Base-by-base conservation (phyloP, 2,113 vertebrate species). In the Gavia stellata region DNA sequence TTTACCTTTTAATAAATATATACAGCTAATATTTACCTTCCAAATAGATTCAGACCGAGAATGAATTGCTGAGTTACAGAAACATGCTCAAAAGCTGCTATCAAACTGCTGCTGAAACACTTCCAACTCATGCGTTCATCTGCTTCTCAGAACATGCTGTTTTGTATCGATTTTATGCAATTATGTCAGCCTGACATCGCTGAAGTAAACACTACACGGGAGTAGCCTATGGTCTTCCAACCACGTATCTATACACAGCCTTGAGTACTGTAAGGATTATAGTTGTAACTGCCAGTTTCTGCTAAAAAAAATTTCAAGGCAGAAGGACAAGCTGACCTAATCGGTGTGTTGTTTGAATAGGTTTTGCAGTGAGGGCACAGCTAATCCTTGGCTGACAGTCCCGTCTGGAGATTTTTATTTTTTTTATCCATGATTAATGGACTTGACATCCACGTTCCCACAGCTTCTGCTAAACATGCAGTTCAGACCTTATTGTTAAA, bases 391-490 rank as follows among this genome's bases (percentile, higher is more conserved):
- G 92, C 77, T 97, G 96, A 97, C 97, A 97, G 96, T 94, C 94
- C 95, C 96, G 93, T 88, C 95, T 81, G 86, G 81, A 96, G 94
- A 93, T 95, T 96, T 96, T 94, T 79, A 8, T 61, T 87, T 96
- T 94, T 98, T 98, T 96, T 62, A 70, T 96, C 95, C 40, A 63
- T 97, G 98, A 98, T 98, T 98, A 98, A 98, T 98, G 97, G 97
- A 98, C 96, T 98, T 98, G 98, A 98, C 98, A 98, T 97, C 98
- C 95, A 94, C 88, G 95, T 97, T 97, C 92, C 95, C 90, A 96
- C 92, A 97, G 94, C 97, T 97, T 98, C 88, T 91, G 93, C 96
- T 97, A 97, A 98, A 97, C 94, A 96, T 77, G 82, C 91, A 94
- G 96, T 93, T 97, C 93, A 94, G 92, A 91, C 96, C 96, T 96